phyloP scores from a whole-genome alignment of 2,797 vertebrate genomes.

The Peromyscus aztecus region DNA sequence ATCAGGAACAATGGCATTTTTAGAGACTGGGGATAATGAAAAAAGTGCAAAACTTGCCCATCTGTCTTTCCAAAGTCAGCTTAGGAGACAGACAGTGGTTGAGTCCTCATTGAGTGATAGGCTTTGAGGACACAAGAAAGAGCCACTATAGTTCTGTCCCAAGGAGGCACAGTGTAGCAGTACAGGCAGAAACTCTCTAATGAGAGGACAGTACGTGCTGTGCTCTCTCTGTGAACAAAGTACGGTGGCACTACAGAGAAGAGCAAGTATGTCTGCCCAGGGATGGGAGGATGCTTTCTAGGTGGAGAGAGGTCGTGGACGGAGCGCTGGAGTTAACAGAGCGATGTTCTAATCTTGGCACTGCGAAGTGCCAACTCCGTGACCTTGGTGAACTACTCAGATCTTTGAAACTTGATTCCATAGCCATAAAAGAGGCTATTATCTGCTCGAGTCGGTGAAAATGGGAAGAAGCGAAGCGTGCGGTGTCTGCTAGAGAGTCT shows the following conservation, averaged over 20 bases:
- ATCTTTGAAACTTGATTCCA: constrained; percentile 24
- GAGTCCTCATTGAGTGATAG: neutral
- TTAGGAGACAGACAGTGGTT: neutral
- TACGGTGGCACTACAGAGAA: neutral
- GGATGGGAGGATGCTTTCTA: neutral
- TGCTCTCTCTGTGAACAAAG: neutral
- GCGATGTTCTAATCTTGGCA: constrained; percentile 1
- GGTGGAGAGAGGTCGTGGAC: neutral
- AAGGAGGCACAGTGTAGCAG: neutral
- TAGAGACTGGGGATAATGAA: constrained; percentile 30
- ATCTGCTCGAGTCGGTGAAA: neutral
- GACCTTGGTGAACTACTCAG: constrained; percentile 31
- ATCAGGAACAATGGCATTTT: neutral
- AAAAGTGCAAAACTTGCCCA: neutral
- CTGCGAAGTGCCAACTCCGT: neutral
- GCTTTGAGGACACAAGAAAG: neutral
- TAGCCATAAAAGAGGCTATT: constrained; percentile 4
- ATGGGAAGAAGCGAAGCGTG: neutral
- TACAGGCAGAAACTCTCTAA: neutral
- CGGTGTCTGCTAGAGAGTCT: neutral
- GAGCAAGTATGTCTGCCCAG: neutral
- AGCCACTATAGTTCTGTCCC: neutral
- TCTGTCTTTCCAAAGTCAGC: neutral
- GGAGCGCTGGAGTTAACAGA: neutral
- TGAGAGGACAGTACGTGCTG: neutral